These are phyloP conservation scores for Microplitis deprimator DNA, from an alignment of 2,888 invertebrate genomes.

Conservation along the genomic window DNA sequence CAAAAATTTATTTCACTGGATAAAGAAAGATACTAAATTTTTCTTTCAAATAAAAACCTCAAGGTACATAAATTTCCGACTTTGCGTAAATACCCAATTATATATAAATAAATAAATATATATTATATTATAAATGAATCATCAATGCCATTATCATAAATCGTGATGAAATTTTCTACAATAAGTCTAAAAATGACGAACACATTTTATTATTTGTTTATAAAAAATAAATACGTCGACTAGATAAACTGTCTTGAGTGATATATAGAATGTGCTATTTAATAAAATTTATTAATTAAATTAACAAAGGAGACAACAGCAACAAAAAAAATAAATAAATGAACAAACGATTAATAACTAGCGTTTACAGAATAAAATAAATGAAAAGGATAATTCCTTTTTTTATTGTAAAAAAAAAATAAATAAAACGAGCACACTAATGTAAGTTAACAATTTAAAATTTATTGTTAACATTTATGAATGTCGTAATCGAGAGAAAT, in stretches of 20 bases:
- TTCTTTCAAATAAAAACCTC: no score
- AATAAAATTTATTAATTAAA: slow-evolving; percentile 25
- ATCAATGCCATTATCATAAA: slow-evolving; percentile 46
- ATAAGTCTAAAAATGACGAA: neutral
- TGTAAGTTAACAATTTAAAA: slow-evolving; percentile 58
- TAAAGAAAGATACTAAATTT: no score
- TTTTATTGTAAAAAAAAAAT: slow-evolving; percentile 64
- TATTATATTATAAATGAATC: slow-evolving; percentile 20
- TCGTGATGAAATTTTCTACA: slow-evolving; percentile 45
- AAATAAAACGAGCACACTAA: slow-evolving; percentile 31
- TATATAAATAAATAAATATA: neutral
- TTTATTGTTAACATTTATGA: slow-evolving; percentile 67
- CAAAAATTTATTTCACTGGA: no score
- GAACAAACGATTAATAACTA: slow-evolving; percentile 50
- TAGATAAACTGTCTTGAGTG: slow-evolving; percentile 3
- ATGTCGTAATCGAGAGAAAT: slow-evolving; percentile 60
- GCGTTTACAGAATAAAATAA: slow-evolving; percentile 41
- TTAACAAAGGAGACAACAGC: slow-evolving; percentile 30
- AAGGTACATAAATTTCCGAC: no score
- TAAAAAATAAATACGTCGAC: slow-evolving; percentile 1
- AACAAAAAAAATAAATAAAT: slow-evolving; percentile 37
- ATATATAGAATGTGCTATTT: slow-evolving; percentile 5
- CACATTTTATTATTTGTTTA: slow-evolving; percentile 37
- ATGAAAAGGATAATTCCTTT: slow-evolving; percentile 58
- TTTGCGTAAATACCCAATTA: neutral